Evolutionary conservation across 23 tunicate species (phyloP).

Genomic region (Trididemnum miniatum): DNA sequence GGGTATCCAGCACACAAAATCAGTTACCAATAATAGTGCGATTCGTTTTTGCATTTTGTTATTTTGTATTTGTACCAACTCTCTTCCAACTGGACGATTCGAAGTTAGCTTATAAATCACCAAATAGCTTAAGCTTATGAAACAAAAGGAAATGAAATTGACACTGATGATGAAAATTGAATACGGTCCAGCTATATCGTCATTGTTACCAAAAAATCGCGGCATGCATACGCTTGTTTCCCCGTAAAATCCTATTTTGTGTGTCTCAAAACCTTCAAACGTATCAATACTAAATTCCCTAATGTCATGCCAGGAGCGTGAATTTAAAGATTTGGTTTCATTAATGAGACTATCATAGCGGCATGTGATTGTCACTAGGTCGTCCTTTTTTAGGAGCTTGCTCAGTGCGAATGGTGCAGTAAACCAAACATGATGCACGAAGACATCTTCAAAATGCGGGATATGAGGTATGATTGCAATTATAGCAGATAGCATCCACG

Average conservation of each 20-base stretch:
- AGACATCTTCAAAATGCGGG: neutral
- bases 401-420: neutral
- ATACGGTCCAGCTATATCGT: neutral
- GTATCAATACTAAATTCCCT: neutral
- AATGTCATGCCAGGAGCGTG: neutral
- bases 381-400: neutral
- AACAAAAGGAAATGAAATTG: conserved; percentile 12
- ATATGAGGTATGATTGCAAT: neutral
- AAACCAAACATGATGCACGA: neutral
- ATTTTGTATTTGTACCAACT: neutral
- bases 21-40: conserved; percentile 21
- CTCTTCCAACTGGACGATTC: neutral
- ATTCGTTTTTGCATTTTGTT: conserved; percentile 16
- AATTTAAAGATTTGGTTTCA: neutral
- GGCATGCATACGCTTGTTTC: conserved; percentile 29
- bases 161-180: neutral
- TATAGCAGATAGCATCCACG: neutral
- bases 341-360: neutral
- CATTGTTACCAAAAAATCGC: neutral
- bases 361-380: neutral
- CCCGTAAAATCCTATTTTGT: conserved; percentile 4
- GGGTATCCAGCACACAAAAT: conserved; percentile 41
- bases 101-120: neutral
- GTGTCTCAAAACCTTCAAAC: neutral
- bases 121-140: conserved; percentile 4